Base-by-base conservation (phyloP, 2,888 invertebrate genomes). In the Polia nebulosa region DNA sequence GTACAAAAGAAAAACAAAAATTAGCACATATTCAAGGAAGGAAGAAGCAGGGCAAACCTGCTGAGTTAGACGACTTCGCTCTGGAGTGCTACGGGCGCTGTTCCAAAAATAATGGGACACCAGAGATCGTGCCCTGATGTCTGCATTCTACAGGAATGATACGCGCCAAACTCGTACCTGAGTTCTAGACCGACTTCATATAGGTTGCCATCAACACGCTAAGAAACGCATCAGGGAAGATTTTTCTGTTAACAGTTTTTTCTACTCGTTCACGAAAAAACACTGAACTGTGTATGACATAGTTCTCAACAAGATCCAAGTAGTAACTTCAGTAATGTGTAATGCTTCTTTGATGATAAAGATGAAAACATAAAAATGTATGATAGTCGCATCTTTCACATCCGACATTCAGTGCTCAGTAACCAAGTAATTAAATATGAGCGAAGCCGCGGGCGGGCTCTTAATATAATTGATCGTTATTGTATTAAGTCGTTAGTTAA, bases 1-100 rank as follows among this genome's bases (percentile, higher is more conserved):
- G 96, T 55, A 87, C 82, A 82, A 68, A 84, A 84, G 77, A 74
- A 78, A 59, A 75, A n/a, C 0, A 72, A 66, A 55, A 20, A 27
- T 58, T 56, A 47, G 29, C n/a, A 45, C 1, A 27, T 1, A n/a
- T 36, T 25, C 0, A 47, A 32, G 20, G 52, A 20, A 20, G 32
- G 3, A 32, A 32, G 11, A 52, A n/a, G 29, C 29, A 20, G 20
- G 20, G 13, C 20, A 29, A 29, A 52, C 20, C 32, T 32, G 29
- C 52, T 32, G 29, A 13, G n/a, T 11, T 44, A 44, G 22, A 45
- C 45, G n/a, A 44, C n/a, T 8, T 7, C 41, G 41, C 20, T n/a
- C n/a, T 41, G 41, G n/a, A 41, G 17, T n/a, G 20, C 20, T 9
- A 41, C 34, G 2, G 39, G 17, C 20, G 41, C 3, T 41, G n/a